Conservation (phyloP, 1,140 invertebrate species). For the Ooceraea biroi region DNA sequence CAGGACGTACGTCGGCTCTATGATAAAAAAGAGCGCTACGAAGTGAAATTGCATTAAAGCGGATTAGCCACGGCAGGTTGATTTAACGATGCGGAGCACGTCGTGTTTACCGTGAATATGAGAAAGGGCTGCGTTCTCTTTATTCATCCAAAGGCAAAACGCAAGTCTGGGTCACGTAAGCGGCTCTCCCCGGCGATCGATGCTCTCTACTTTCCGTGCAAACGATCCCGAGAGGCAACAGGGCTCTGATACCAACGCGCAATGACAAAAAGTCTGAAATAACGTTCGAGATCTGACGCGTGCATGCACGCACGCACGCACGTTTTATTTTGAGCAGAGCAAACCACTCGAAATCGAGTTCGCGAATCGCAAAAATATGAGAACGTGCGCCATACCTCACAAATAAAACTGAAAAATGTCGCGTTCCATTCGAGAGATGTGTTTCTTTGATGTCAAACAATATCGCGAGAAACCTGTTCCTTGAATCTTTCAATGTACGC, state of each 20-base stretch:
- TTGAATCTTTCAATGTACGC: neutral
- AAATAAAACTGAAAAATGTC: no score
- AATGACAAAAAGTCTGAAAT: slow-evolving; percentile 45
- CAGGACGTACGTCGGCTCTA: slow-evolving; percentile 9
- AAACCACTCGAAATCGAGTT: neutral
- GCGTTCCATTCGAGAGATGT: no score
- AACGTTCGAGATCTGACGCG: neutral
- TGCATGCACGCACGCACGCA: neutral
- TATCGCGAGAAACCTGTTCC: neutral
- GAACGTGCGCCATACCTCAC: no score
- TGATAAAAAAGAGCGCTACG: slow-evolving; percentile 58
- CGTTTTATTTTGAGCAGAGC: neutral
- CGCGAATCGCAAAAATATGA: neutral
- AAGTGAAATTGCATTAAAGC: slow-evolving; percentile 74
- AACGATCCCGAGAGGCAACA: slow-evolving; percentile 63
- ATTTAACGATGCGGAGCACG: slow-evolving; percentile 69
- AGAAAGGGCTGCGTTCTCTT: slow-evolving; percentile 66
- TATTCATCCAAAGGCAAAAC: slow-evolving; percentile 58
- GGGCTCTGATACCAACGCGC: neutral
- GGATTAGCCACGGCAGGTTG: slow-evolving; percentile 72
- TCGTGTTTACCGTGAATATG: slow-evolving; percentile 73
- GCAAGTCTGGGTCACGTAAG: slow-evolving; percentile 75
- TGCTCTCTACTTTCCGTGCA: slow-evolving; percentile 73
- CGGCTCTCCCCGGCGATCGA: slow-evolving; percentile 66
- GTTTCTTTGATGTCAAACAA: neutral